Percentiles rank a stretch among this genome's conserved stretches.
These are phyloP conservation scores for Scrobipalpa atriplicella DNA, from an alignment of 2,888 invertebrate genomes.

Conservation along the genomic window DNA sequence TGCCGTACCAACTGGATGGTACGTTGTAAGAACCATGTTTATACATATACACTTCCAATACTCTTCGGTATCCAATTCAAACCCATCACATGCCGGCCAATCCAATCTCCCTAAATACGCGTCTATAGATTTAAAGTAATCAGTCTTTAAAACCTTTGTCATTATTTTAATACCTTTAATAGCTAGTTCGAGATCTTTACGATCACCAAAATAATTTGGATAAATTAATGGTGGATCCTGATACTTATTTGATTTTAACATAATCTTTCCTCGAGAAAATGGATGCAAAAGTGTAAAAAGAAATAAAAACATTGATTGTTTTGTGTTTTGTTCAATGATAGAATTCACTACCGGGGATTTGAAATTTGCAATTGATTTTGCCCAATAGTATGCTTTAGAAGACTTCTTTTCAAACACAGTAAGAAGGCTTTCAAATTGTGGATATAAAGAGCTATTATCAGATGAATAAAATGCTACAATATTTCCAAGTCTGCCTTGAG, in stretches of 20 bases:
- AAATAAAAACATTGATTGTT: slow-evolving; percentile 1
- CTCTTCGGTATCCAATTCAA: slow-evolving; percentile 63
- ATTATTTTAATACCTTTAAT: slow-evolving; percentile 56
- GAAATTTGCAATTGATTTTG: background rate
- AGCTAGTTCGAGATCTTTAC: slow-evolving; percentile 73
- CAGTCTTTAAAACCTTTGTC: slow-evolving; percentile 59
- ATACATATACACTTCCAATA: slow-evolving; percentile 86
- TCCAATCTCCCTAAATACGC: slow-evolving; percentile 48
- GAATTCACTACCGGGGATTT: background rate
- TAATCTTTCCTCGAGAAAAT: slow-evolving; percentile 76
- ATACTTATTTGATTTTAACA: slow-evolving; percentile 79
- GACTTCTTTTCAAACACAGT: no score
- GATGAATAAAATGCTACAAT: no score
- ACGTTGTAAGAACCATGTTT: slow-evolving; percentile 85
- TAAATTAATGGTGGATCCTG: slow-evolving; percentile 80
- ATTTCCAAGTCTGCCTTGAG: background rate
- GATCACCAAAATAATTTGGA: slow-evolving; percentile 80
- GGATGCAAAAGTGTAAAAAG: slow-evolving; percentile 57
- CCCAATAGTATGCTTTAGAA: no score
- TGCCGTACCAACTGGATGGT: slow-evolving; percentile 86
- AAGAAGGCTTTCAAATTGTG: no score
- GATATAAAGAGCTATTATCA: no score
- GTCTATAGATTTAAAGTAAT: slow-evolving; percentile 50
- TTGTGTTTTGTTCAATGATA: background rate
- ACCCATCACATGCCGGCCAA: slow-evolving; percentile 39